Conservation (phyloP, 1,140 invertebrate species). For the Metopolophium dirhodum region DNA sequence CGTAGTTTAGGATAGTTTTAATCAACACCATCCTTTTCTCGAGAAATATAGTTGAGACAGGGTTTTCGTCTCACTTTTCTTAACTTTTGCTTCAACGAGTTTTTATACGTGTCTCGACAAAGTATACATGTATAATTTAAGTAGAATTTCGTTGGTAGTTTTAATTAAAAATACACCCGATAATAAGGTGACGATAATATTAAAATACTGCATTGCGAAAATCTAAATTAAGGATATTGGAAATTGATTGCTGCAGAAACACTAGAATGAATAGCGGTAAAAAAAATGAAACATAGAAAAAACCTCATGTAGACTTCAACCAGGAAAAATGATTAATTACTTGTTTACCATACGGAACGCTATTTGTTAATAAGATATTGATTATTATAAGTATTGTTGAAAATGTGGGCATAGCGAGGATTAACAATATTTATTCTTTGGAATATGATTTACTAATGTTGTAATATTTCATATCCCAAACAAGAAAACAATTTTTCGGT, state of each 20-base stretch:
- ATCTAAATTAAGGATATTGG: slow-evolving; percentile 19
- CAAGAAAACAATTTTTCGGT: neutral
- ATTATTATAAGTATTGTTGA: neutral
- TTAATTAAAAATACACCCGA: slow-evolving; percentile 21
- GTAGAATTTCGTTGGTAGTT: neutral
- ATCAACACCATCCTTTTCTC: neutral
- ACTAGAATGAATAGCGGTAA: neutral
- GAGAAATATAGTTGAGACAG: neutral
- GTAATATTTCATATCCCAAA: neutral
- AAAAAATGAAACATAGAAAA: neutral
- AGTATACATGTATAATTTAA: slow-evolving; percentile 1
- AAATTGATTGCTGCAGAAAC: neutral
- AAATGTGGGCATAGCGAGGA: neutral
- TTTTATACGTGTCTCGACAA: neutral
- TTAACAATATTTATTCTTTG: neutral
- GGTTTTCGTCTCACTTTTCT: neutral
- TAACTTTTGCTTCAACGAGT: neutral
- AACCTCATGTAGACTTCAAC: neutral
- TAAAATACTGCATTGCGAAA: slow-evolving; percentile 14
- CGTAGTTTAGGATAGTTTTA: slow-evolving; percentile 1
- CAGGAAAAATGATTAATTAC: slow-evolving; percentile 10
- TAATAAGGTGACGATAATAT: neutral
- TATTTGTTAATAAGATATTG: neutral
- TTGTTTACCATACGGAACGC: neutral
- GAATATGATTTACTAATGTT: neutral